Evolutionary conservation across 2,113 vertebrate species (phyloP).

Genomic region (Grantiella picta): DNA sequence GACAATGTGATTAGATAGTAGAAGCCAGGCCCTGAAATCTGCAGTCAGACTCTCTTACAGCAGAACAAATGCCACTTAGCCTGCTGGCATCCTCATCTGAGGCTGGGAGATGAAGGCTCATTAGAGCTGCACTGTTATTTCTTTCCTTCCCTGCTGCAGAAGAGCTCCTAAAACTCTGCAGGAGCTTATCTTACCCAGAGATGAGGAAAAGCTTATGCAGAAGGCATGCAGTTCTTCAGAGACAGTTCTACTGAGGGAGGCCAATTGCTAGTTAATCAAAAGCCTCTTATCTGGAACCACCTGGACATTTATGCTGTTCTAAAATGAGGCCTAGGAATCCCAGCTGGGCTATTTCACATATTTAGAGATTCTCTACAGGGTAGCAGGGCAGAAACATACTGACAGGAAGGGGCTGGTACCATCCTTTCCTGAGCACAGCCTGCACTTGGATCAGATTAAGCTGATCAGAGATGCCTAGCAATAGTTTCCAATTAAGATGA

Average conservation of each 20-base stretch:
- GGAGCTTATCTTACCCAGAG: slow-evolving; percentile 26
- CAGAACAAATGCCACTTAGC: neutral
- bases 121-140: neutral
- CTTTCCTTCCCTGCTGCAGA: slow-evolving; percentile 34
- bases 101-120: neutral
- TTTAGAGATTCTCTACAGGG: neutral
- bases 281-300: slow-evolving; percentile 56
- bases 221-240: slow-evolving; percentile 15
- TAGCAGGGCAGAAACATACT: neutral
- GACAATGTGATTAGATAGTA: neutral
- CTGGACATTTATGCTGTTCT: neutral
- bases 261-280: slow-evolving; percentile 49
- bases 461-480: neutral
- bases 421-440: neutral
- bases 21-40: neutral
- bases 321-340: neutral
- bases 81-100: neutral
- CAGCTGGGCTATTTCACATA: neutral
- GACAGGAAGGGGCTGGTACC: neutral
- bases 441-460: neutral
- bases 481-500: neutral
- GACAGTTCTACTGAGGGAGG: neutral
- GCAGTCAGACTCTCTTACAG: neutral
- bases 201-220: slow-evolving; percentile 2
- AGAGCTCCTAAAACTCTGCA: slow-evolving; percentile 42